A percentile compares a stretch with the other conserved stretches of the same genome.
These are phyloP conservation scores for Urocyon cinereoargenteus DNA, from an alignment of 2,797 vertebrate species.

Conservation along the genomic window DNA sequence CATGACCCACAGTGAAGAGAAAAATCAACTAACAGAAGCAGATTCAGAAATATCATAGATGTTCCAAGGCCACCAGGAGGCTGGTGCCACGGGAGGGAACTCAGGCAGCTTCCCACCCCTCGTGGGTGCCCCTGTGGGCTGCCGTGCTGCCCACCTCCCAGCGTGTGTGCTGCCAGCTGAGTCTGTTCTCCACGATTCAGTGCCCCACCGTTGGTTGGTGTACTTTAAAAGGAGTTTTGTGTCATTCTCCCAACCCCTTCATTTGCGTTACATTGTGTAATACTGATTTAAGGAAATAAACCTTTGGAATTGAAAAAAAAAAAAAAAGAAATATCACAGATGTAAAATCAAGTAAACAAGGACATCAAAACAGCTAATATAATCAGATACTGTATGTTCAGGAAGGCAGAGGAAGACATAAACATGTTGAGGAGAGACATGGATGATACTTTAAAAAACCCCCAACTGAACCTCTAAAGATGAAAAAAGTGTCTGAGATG, in stretches of 20 bases:
- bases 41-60: neutral
- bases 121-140: slow-evolving; percentile 4
- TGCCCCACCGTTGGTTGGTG: slow-evolving; percentile 74
- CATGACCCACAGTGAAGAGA: neutral
- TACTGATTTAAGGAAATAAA: slow-evolving; percentile 88
- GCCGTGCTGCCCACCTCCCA: slow-evolving; percentile 69
- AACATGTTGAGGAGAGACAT: neutral
- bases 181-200: slow-evolving; percentile 76
- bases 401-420: slow-evolving; percentile 25
- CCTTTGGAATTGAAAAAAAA: slow-evolving; percentile 82
- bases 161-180: slow-evolving; percentile 70
- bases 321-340: neutral
- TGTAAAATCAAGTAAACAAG: neutral
- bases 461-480: neutral
- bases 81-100: slow-evolving; percentile 52
- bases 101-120: neutral
- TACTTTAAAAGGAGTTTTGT: slow-evolving; percentile 81
- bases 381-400: neutral
- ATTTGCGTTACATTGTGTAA: slow-evolving; percentile 86
- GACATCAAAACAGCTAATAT: neutral
- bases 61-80: neutral
- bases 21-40: slow-evolving; percentile 51
- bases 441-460: slow-evolving; percentile 28
- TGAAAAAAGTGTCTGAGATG: neutral
- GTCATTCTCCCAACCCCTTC: slow-evolving; percentile 69